phyloP scores from a whole-genome alignment of 2,797 vertebrate species.

The Mormyrops attenuatus region DNA sequence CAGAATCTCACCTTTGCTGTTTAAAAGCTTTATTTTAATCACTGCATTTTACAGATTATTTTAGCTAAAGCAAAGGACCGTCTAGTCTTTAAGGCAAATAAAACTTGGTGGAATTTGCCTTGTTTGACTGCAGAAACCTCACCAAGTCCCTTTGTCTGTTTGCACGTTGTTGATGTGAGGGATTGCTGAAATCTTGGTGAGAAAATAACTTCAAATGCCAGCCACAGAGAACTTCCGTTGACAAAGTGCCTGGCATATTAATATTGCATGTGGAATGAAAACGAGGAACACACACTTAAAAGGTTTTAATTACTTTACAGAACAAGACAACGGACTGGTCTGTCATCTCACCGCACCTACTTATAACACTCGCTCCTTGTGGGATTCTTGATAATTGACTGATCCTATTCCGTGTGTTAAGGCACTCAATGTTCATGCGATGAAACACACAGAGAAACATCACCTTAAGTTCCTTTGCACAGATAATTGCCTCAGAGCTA shows the following conservation, averaged over 20 bases:
- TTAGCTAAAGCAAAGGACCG: neutral
- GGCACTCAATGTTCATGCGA: constrained; percentile 21
- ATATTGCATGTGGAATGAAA: constrained; percentile 27
- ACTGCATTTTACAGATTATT: neutral
- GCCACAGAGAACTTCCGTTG: neutral
- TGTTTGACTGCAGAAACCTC: constrained; percentile 35
- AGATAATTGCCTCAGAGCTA: constrained; percentile 28
- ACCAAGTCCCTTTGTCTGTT: constrained; percentile 17
- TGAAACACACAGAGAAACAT: constrained; percentile 23
- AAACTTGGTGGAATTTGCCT: constrained; percentile 21
- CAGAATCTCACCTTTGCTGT: neutral
- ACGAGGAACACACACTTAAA: constrained; percentile 23
- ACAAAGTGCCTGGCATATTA: neutral
- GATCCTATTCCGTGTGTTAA: constrained; percentile 20
- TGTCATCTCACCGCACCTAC: constrained; percentile 34
- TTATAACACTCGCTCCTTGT: constrained; percentile 13
- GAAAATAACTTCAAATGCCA: neutral
- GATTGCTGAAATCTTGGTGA: neutral
- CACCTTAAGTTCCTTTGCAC: constrained; percentile 5
- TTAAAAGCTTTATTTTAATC: neutral
- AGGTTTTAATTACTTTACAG: constrained; percentile 35
- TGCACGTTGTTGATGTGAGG: neutral
- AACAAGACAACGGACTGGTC: constrained; percentile 46
- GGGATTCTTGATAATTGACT: neutral
- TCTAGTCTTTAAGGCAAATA: constrained; percentile 31